Evolutionary conservation across 1,140 invertebrate species (phyloP).

Genomic region (Prorops nasuta): DNA sequence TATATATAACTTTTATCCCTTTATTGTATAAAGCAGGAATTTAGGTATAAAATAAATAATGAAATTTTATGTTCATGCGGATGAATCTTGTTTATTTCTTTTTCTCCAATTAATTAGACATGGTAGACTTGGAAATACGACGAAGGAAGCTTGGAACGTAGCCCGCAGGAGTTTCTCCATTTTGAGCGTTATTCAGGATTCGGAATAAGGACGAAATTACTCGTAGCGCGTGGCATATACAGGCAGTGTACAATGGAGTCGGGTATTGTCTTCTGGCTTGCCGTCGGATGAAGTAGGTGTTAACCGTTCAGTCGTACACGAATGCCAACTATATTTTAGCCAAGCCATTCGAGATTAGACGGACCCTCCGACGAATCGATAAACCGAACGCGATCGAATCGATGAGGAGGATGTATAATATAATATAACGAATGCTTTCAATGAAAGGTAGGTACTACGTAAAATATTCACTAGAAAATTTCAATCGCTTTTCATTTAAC

Average conservation of each 20-base stretch:
- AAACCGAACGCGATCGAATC: slow-evolving; percentile 11
- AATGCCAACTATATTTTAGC: slow-evolving; percentile 1
- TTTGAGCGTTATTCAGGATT: slow-evolving; percentile 23
- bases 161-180: slow-evolving; percentile 20
- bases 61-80: too few relatives aligned
- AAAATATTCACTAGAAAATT: too few relatives aligned
- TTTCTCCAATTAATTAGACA: too few relatives aligned
- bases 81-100: too few relatives aligned
- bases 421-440: too few relatives aligned
- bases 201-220: slow-evolving; percentile 24
- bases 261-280: slow-evolving; percentile 18
- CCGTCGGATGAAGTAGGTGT: slow-evolving; percentile 24
- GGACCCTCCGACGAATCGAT: slow-evolving; percentile 4
- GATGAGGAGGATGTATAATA: too few relatives aligned
- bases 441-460: too few relatives aligned
- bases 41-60: too few relatives aligned
- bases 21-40: too few relatives aligned
- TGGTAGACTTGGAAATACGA: too few relatives aligned
- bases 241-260: slow-evolving; percentile 15
- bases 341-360: neutral
- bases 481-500: too few relatives aligned
- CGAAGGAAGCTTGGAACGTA: slow-evolving; percentile 17
- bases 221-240: slow-evolving; percentile 18
- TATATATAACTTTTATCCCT: too few relatives aligned
- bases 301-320: slow-evolving; percentile 17